Percentiles rank a stretch among this genome's conserved stretches.
phyloP scores from a whole-genome alignment of 2,888 invertebrate species.

The Pandemis heparana region DNA sequence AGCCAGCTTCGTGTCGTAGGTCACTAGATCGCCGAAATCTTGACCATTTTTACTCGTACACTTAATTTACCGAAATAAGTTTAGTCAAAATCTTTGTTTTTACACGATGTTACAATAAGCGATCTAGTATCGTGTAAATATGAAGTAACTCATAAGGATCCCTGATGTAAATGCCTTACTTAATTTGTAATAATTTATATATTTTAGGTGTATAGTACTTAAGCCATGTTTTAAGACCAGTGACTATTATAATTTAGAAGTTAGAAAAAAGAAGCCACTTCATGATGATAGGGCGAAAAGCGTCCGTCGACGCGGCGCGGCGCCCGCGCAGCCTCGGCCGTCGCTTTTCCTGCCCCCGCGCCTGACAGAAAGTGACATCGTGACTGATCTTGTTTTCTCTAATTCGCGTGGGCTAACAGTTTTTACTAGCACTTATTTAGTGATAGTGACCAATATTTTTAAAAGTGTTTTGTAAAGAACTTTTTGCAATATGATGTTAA shows the following conservation, averaged over 20 bases:
- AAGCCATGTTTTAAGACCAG: slow-evolving; percentile 86
- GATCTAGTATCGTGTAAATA: slow-evolving; percentile 81
- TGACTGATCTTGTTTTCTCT: slow-evolving; percentile 75
- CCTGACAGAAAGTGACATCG: slow-evolving; percentile 78
- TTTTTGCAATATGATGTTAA: slow-evolving; percentile 73
- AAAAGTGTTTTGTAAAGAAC: slow-evolving; percentile 75
- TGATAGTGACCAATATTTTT: slow-evolving; percentile 71
- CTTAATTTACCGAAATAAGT: slow-evolving; percentile 83
- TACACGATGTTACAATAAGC: slow-evolving; percentile 78
- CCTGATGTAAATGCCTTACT: slow-evolving; percentile 86
- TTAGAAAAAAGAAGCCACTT: slow-evolving; percentile 69
- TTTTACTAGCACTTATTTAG: slow-evolving; percentile 76
- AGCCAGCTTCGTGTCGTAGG: slow-evolving; percentile 74
- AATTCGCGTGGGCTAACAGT: slow-evolving; percentile 66
- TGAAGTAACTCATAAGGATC: slow-evolving; percentile 79
- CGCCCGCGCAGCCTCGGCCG: slow-evolving; percentile 65
- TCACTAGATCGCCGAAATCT: slow-evolving; percentile 84
- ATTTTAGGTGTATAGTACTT: slow-evolving; percentile 86
- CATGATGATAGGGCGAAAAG: slow-evolving; percentile 68
- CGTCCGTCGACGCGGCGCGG: slow-evolving; percentile 65
- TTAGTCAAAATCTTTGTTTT: slow-evolving; percentile 83
- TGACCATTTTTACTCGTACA: slow-evolving; percentile 82
- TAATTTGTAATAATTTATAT: slow-evolving; percentile 86
- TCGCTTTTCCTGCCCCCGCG: slow-evolving; percentile 72
- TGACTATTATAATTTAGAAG: slow-evolving; percentile 84